A percentile compares a stretch with the other conserved stretches of the same genome.
These are phyloP conservation scores for Mormoops blainvillei DNA, from an alignment of 2,113 vertebrate genomes.

Conservation along the genomic window DNA sequence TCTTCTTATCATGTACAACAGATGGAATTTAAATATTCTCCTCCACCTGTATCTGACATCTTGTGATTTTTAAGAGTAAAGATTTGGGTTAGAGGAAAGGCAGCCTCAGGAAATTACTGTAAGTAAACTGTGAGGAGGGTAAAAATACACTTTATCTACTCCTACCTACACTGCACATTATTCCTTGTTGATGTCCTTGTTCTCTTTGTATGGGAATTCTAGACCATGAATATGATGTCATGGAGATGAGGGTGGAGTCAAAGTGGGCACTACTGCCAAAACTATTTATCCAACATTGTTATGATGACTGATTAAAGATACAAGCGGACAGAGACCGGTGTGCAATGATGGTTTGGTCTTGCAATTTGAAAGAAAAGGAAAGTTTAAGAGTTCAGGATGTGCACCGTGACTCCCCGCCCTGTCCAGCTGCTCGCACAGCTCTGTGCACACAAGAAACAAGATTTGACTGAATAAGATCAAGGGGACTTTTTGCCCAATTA, in stretches of 20 bases:
- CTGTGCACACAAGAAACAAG: rapidly evolving
- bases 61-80: background rate
- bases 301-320: background rate
- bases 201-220: background rate
- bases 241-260: background rate
- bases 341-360: background rate
- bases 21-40: background rate
- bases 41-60: background rate
- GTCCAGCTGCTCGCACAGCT: background rate
- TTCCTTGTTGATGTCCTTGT: background rate
- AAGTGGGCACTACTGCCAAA: background rate
- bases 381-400: background rate
- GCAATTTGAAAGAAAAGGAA: background rate
- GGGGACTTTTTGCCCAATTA: background rate
- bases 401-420: rapidly evolving
- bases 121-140: background rate
- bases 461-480: background rate
- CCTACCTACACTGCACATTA: background rate
- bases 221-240: background rate
- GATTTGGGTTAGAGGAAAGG: background rate
- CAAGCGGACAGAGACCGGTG: rapidly evolving
- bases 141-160: background rate
- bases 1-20: background rate
- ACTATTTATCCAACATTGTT: background rate
- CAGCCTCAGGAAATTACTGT: background rate